phyloP scores from a whole-genome alignment of 2,888 invertebrate genomes.

The Acrocyrtus sp. region DNA sequence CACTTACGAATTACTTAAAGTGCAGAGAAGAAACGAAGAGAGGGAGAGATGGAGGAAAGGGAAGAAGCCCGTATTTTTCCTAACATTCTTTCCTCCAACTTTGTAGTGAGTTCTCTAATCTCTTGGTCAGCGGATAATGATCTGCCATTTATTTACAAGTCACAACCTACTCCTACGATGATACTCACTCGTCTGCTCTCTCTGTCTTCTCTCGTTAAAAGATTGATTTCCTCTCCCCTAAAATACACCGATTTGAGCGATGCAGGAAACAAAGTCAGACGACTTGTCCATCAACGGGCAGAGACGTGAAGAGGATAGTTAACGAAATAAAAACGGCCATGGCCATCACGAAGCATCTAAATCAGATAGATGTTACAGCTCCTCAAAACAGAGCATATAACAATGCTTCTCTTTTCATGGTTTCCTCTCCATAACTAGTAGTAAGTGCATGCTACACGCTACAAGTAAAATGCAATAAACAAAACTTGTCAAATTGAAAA shows the following conservation, averaged over 20 bases:
- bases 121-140: constrained; percentile 54
- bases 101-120: no score
- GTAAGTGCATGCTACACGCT: no score
- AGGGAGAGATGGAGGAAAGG: background rate
- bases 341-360: background rate
- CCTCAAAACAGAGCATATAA: no score
- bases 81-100: constrained; percentile 15
- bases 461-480: constrained; percentile 9
- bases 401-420: no score
- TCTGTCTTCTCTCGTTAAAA: constrained; percentile 24
- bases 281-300: constrained; percentile 56
- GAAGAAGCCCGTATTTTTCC: constrained; percentile 10
- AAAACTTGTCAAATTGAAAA: constrained; percentile 24
- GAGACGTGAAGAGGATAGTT: constrained; percentile 52
- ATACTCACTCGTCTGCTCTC: constrained; percentile 4
- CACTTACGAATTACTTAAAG: constrained; percentile 42
- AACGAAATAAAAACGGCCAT: constrained; percentile 41
- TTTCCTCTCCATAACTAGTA: no score
- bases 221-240: constrained; percentile 49
- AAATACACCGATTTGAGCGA: constrained; percentile 44
- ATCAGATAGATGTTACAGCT: constrained; percentile 27
- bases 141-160: constrained; percentile 57
- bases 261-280: constrained; percentile 53
- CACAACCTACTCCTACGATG: constrained; percentile 22
- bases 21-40: constrained; percentile 11